Evolutionary conservation across 2,888 invertebrate genomes (phyloP), one percentile per base, ranked within the genome.

Genomic region (Leucozona laternaria): DNA sequence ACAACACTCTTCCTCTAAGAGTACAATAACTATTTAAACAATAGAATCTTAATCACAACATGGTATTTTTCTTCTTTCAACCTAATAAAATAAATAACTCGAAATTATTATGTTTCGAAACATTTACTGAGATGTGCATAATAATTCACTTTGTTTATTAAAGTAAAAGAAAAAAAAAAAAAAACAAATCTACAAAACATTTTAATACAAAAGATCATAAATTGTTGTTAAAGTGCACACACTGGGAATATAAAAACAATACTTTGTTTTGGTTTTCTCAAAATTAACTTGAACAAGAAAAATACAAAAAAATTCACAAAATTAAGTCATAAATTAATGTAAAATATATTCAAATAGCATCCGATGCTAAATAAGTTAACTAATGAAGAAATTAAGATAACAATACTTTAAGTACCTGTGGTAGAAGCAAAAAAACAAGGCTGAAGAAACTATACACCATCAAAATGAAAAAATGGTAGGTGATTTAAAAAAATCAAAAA

Each of bases 311-410:
- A 75, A 75, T 77, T 78, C 73, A 82, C 58, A 73, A 82, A 82
- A 82, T 72, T 55, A 68, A 60, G 60, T 53, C 50, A 78, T 83
- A 83, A 83, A 62, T 83, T 75, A 22, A 62, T 37, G 28, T 62
- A 20, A 48, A 75, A 66, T 58, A 66, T 43, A 64, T n/a, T n/a
- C 70, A 58, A 76, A 70, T 60, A n/a, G 37, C 6, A 13, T 2
- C 0, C 13, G 55, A 62, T 76, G 81, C 45, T 64, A 53, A 83
- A 83, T 68, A 60, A 68, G 53, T 83, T 45, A 60, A 60, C 57
- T 73, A 75, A 79, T 73, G 68, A 83, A 75, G 83, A 79, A 70
- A 68, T 70, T 83, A 79, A 75, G 82, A 82, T 82, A 82, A 37
- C 55, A 64, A 43, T 66, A 53, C 68, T 53, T 68, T 40, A 68